Base-by-base conservation (phyloP, 2,113 vertebrate genomes). In the Hippocampus abdominalis region DNA sequence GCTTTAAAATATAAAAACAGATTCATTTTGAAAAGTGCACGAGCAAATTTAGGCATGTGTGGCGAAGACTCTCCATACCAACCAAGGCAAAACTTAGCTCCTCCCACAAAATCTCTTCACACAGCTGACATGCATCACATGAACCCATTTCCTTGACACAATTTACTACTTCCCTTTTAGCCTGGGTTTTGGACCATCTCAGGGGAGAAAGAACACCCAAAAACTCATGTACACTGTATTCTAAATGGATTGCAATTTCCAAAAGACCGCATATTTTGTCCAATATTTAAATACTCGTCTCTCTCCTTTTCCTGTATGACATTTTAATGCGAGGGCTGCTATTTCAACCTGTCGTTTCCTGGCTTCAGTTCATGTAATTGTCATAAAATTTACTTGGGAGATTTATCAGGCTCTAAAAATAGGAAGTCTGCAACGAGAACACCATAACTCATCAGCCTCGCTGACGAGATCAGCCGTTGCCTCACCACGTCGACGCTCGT, bases 341-440 rank as follows among this genome's bases (percentile, higher is more conserved):
- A 60, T 60, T 60, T 60, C 57, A 60, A 32, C 27, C 15, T 60
- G 57, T 32, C 57, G 42, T 25, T 64, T 46, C 21, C 42, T 44
- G 39, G 63, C 63, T 64, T 25, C 13, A 27, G 40, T 64, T 64
- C 63, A 46, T 27, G 42, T 64, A 44, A 64, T 46, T 44, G 23
- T 46, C 13, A 27, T 64, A 46, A 64, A 46, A 64, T 64, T 64
- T 64, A 18, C 42, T 25, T 27, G 39, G 32, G 6, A 23, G 13
- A 64, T 64, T 64, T 64, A 64, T 46, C 42, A 64, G 10, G 42
- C 63, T 46, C 40, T 64, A 64, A 64, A 64, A 64, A 27, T 27
- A 64, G 46, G 63, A 64, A 64, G 42, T 46, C 63, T 25, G 23
- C 32, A 8, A 21, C 42, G 63, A 64, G 63, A 64, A 25, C 63